Conservation (phyloP, 1,140 invertebrate genomes). For the Calephelis nemesis region DNA sequence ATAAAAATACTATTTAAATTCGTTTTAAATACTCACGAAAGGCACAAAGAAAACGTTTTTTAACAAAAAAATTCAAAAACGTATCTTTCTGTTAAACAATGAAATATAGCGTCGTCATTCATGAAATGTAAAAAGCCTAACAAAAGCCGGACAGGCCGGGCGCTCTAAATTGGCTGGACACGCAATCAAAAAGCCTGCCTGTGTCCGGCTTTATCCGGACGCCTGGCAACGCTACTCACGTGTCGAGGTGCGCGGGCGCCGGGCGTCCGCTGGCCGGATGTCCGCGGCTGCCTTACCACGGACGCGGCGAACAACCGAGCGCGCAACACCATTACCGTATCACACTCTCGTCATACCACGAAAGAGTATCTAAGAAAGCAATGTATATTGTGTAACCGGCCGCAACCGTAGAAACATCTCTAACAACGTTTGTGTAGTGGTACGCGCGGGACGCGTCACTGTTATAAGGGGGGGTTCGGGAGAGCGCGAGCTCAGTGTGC, state of each 20-base stretch:
- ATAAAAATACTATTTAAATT: no score
- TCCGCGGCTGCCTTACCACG: slow-evolving; percentile 44
- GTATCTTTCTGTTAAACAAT: no score
- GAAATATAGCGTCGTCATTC: no score
- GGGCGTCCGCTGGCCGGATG: slow-evolving; percentile 61
- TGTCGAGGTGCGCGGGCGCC: slow-evolving; percentile 59
- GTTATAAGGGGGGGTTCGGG: slow-evolving; percentile 74
- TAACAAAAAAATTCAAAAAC: no score
- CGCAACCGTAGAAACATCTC: slow-evolving; percentile 39
- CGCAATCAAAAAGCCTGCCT: no score
- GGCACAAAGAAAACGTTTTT: no score
- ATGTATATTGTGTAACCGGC: slow-evolving; percentile 44
- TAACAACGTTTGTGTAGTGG: slow-evolving; percentile 49
- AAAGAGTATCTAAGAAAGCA: slow-evolving; percentile 33
- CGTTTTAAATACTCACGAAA: no score
- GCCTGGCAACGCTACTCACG: slow-evolving; percentile 43
- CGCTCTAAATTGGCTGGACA: no score
- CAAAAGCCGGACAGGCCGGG: no score
- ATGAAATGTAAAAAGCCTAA: no score
- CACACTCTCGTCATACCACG: slow-evolving; percentile 20
- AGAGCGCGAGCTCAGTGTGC: slow-evolving; percentile 72
- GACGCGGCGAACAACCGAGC: slow-evolving; percentile 17
- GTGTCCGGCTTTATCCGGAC: no score
- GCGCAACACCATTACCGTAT: slow-evolving; percentile 43
- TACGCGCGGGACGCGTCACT: slow-evolving; percentile 67